Evolutionary conservation across 1,140 invertebrate species (phyloP), one percentile per base, ranked within the genome.

Genomic region (Philotrypesis tridentata): DNA sequence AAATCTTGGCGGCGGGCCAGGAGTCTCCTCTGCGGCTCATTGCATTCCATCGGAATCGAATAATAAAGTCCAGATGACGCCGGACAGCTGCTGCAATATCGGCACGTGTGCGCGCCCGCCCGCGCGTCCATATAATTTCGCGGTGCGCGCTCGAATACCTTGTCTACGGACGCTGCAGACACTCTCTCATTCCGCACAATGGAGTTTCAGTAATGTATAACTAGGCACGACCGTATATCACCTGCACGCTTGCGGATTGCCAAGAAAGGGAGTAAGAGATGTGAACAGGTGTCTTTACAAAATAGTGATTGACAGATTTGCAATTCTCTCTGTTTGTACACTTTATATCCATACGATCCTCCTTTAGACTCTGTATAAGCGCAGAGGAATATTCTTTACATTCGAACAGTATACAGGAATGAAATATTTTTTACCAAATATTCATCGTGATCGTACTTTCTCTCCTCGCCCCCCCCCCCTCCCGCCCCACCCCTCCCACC

Each of bases 61-160:
- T 82, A 77, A 82, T 82, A 82, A 82, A 82, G 74, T 82, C 80
- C 80, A 82, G 67, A 77, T 82, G 80, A 77, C 80, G 80, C 61
- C 40, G 25, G 17, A n/a, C 27, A 67, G 67, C 68, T 31, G 68
- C 68, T 29, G 68, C 61, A 65, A 65, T 29, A 65, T 78, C 63
- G 31, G 37, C 25, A 33, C 31, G 40, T 33, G 63, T 21, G 21
- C 12, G 0, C 25, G 63, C 27, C 21, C 7, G 48, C 7, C 17
- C 1, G 21, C 5, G 48, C n/a, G 6, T 55, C 17, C n/a, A 14
- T 55, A 17, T 55, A 55, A 55, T 55, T 55, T 67, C 9, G 27
- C 63, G 63, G 25, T 14, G 12, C 63, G 7, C 63, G 27, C 14
- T 21, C 43, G 55, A 80, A 80, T 73, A 65, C 71, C 70, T 71